Evolutionary conservation across 2,888 invertebrate species (phyloP), one percentile per base, ranked within the genome.

Genomic region (Parnassius orleans): DNA sequence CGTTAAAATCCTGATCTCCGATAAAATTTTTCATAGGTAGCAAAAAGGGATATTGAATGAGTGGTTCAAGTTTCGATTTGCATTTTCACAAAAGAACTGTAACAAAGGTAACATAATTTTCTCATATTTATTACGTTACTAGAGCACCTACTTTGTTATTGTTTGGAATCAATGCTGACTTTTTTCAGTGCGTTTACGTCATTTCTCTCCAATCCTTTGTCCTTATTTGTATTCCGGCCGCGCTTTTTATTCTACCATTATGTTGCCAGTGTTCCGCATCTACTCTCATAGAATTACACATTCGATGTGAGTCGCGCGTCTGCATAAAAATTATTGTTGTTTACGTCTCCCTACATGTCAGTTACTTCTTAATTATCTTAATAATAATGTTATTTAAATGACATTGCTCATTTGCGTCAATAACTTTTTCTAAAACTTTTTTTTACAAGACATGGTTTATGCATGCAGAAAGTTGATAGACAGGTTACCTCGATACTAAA

Each of bases 271-370:
- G 63, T 64, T 60, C 56, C 54, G 50, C 57, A 33, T 64, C 61
- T 58, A 65, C 55, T 60, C 65, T 65, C 66, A 62, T 61, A 62
- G 61, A 65, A 66, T 69, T 66, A 67, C 65, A 67, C 65, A 67
- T 66, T 65, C 59, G 46, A 63, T 63, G 47, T 53, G 60, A 58
- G 61, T 62, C 60, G 57, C 58, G 57, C 56, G 50, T 63, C 63
- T 58, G 46, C 58, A 58, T 63, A 46, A 58, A 59, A 63, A 59
- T 63, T 58, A 55, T 63, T 55, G 54, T 63, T 63, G 58, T 63
- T 63, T 63, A 63, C 58, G 54, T 55, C 58, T 58, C 54, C 33
- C 58, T 58, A 57, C 41, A 41, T 54, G 44, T 44, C 43, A 46
- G n/a, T 54, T 24, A 54, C 24, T 51, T 14, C 14, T 53, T 24